Evolutionary conservation across 1,140 invertebrate genomes (phyloP).

Genomic region (Liolophura sinensis): DNA sequence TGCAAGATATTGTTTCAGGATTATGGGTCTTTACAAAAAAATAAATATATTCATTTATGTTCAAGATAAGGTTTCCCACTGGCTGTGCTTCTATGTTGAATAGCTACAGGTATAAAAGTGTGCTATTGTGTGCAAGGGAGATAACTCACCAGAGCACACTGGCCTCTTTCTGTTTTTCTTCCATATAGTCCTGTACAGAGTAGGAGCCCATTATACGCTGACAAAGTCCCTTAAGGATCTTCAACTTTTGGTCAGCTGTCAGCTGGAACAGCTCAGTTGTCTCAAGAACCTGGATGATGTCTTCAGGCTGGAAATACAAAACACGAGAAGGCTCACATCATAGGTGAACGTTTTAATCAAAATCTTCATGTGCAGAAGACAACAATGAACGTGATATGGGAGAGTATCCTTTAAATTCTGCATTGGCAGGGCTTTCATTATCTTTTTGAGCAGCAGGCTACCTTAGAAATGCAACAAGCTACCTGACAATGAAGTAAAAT

Average conservation of each 20-base stretch:
- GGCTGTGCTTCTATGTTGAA: neutral
- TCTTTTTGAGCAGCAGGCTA: too few species aligned
- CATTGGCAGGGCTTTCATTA: neutral
- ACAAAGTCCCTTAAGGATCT: slow-evolving; percentile 49
- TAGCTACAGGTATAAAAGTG: too few species aligned
- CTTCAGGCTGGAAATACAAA: slow-evolving; percentile 37
- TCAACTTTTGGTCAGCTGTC: slow-evolving; percentile 44
- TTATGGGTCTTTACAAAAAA: neutral
- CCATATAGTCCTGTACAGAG: slow-evolving; percentile 57
- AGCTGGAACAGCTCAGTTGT: slow-evolving; percentile 47
- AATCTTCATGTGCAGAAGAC: too few species aligned
- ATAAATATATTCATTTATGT: neutral
- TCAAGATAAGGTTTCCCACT: neutral
- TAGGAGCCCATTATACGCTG: slow-evolving; percentile 51
- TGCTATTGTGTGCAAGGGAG: too few species aligned
- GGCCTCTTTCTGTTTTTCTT: slow-evolving; percentile 46
- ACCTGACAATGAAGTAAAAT: too few species aligned
- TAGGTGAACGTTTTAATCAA: too few species aligned
- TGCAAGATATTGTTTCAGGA: neutral
- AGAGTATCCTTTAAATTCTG: too few species aligned
- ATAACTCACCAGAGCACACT: slow-evolving; percentile 40
- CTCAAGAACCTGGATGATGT: slow-evolving; percentile 43
- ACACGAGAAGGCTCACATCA: too few species aligned
- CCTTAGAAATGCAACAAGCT: too few species aligned
- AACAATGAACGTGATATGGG: too few species aligned